Percentiles rank a stretch among this genome's conserved stretches.
phyloP scores from a whole-genome alignment of 2,113 vertebrate genomes.

The Prunella himalayana region DNA sequence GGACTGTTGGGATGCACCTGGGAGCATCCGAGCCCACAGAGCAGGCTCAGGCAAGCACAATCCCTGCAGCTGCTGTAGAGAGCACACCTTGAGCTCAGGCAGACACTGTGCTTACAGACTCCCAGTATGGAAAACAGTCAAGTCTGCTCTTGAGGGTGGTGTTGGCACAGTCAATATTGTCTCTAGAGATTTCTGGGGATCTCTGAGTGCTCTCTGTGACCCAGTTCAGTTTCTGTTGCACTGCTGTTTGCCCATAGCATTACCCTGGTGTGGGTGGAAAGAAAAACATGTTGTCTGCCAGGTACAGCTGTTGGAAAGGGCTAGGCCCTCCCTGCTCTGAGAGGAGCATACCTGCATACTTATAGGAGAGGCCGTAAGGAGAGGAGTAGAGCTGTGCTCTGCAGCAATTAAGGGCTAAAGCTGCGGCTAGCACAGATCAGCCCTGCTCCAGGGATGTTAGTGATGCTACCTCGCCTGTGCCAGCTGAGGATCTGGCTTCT shows the following conservation, averaged over 20 bases:
- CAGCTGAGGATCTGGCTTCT: background rate
- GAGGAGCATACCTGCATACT: background rate
- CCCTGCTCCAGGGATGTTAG: background rate
- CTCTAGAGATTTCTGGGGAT: constrained; percentile 40
- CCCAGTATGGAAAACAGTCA: background rate
- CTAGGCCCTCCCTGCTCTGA: background rate
- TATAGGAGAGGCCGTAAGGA: background rate
- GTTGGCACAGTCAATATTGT: background rate
- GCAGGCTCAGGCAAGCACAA: constrained; percentile 10
- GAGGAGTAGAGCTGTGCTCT: background rate
- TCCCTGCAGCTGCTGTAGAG: constrained; percentile 20
- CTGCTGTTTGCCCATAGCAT: background rate
- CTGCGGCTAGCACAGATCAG: background rate
- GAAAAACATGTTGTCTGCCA: constrained; percentile 14
- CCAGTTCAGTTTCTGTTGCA: constrained; percentile 1
- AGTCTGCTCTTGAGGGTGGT: constrained; percentile 8
- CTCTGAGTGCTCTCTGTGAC: background rate
- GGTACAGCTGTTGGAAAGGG: constrained; percentile 27
- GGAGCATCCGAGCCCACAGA: background rate
- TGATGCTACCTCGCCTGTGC: background rate
- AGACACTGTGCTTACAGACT: background rate
- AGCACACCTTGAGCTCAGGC: background rate
- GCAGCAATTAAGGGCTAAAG: background rate
- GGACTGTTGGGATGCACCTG: constrained; percentile 9
- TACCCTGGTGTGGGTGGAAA: constrained; percentile 26